Evolutionary conservation across 30 jellyfish, hydroid and myxozoan genomes (phyloP), one percentile per base, ranked within the genome.

Genomic region (Pseudorhiza aurosa): DNA sequence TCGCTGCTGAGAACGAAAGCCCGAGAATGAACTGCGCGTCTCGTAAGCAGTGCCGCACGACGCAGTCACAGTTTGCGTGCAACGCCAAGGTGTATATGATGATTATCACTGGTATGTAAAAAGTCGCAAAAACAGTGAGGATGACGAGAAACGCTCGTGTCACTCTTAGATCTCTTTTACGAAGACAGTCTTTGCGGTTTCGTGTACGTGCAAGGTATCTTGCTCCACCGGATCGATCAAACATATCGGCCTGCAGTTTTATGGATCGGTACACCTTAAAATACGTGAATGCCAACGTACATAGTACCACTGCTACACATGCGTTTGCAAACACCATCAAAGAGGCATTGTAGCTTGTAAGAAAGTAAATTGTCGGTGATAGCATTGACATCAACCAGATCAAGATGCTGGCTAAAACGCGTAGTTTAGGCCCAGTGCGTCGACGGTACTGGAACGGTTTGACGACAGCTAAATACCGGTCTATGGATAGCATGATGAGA

Each of bases 21-120:
- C 67, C 82, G 25, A 79, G 73, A 8, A 88, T 9, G 47, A 46
- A 59, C 47, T 88, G 97, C 62, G 65, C 15, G 45, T 88, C 97
- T 2, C 97, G 89, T 25, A 88, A 26, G 22, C 59, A 74, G 30
- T 88, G 97, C 25, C 83, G 77, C 15, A 39, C 9, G 33, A 82
- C 63, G 82, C 97, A 88, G n/a, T 36, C 68, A 47, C 97, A 88
- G 0, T 42, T 35, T 19, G 85, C 58, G 49, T 94, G 69, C 50
- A 88, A 88, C 63, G 79, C 65, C 56, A 88, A 59, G 1, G 60
- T 49, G 71, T 88, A 80, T 43, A 77, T 74, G 59, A 77, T 36
- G 64, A 70, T 50, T 11, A 79, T 81, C 1, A 88, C 89, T 0
- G 97, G 97, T 5, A 71, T 63, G 79, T 88, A 88, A 24, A 77